Conservation (phyloP, 2,113 vertebrate genomes). For the Scortum barcoo region DNA sequence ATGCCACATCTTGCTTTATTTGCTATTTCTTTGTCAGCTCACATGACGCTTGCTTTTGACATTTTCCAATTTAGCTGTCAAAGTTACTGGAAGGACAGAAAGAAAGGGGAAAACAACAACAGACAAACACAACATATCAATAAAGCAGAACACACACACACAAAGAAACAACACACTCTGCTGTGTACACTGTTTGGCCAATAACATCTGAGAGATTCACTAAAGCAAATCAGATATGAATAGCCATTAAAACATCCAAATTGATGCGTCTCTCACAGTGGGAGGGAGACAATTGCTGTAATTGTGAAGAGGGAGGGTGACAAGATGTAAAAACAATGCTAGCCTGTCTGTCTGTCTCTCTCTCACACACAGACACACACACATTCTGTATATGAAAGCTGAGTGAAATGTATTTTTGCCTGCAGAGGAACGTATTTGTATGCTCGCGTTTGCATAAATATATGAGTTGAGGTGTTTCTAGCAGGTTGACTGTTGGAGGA, state of each 20-base stretch:
- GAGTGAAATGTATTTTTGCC: slow-evolving; percentile 38
- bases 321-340: slow-evolving; percentile 59
- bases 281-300: slow-evolving; percentile 39
- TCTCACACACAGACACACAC: slow-evolving; percentile 3
- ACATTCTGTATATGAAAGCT: slow-evolving; percentile 4
- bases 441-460: slow-evolving; percentile 55
- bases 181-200: slow-evolving; percentile 12
- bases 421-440: slow-evolving; percentile 47
- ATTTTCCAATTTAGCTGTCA: slow-evolving; percentile 69
- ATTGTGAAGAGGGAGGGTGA: slow-evolving; percentile 45
- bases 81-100: slow-evolving; percentile 22
- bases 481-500: slow-evolving; percentile 6
- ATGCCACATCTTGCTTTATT: slow-evolving; percentile 19
- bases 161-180: background rate
- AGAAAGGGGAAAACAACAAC: background rate
- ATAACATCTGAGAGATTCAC: slow-evolving; percentile 33
- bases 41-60: slow-evolving; percentile 42
- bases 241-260: slow-evolving; percentile 52
- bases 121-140: background rate
- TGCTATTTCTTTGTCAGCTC: slow-evolving; percentile 41
- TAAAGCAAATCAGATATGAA: slow-evolving; percentile 47
- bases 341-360: background rate
- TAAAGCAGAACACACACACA: slow-evolving; percentile 12
- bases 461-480: slow-evolving; percentile 38
- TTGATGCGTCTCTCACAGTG: slow-evolving; percentile 32